Base-by-base conservation (phyloP, 2,888 invertebrate genomes). In the Drosophila gaucha region DNA sequence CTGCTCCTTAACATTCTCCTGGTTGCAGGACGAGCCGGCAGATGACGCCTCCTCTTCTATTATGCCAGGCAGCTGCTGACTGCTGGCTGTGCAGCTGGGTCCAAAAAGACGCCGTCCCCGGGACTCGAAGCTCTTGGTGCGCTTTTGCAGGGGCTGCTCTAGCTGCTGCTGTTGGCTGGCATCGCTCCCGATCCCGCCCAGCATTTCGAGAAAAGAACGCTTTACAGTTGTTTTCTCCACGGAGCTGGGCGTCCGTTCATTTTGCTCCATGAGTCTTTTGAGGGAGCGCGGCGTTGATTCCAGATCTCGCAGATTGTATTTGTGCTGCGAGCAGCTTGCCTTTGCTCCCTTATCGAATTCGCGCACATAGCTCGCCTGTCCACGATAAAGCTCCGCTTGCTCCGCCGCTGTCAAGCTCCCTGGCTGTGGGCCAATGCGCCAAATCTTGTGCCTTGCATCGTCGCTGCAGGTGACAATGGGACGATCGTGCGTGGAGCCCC, bases 391-490 rank as follows among this genome's bases (percentile, higher is more conserved):
- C 10, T 90, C 84, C 3, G 86, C 73, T 10, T 89, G 83, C 12
- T 93, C 91, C 52, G 89, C 90, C 0, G 90, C 88, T 2, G 90
- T 85, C 16, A 92, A 82, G 22, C 89, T 75, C 74, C 94, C 94
- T 28, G 89, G 74, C 74, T 94, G 94, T 1, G 91, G 90, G 0
- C 95, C 95, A 35, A 96, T 91, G 44, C 95, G 93, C 96, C 96
- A 97, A 51, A 96, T 93, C 91, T 95, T 95, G 90, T 96, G 95
- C 0, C 94, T 92, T 10, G 95, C 95, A 92, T 97, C 97, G 89
- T 97, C 97, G 47, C 96, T 95, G 90, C 97, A 96, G 0, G 97
- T 97, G 12, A 96, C 95, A 43, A 97, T 91, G 89, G 94, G 94
- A 16, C 92, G 90, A 87, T 94, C 94, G 6, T 93, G 93, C 9